Conservation (phyloP, 2,797 vertebrate species). For the Amniataba percoides region DNA sequence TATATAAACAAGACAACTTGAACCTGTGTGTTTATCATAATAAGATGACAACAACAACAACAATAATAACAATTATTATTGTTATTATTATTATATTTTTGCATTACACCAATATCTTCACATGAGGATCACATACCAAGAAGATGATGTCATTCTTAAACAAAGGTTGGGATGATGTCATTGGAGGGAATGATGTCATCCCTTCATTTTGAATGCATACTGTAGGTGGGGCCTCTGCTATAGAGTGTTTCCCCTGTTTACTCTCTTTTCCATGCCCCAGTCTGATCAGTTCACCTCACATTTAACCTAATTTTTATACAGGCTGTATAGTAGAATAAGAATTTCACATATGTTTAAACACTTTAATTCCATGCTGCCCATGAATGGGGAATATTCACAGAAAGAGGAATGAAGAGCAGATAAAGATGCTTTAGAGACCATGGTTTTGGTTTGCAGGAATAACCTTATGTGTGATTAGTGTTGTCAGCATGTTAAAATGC, state of each 20-base stretch:
- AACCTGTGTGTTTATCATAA: too few relatives aligned
- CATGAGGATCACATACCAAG: conserved; percentile 36
- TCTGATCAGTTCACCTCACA: conserved; percentile 26
- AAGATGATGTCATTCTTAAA: conserved; percentile 75
- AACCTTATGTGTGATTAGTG: not conserved
- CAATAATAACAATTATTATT: too few relatives aligned
- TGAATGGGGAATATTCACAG: conserved; percentile 1
- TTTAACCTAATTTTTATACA: not conserved
- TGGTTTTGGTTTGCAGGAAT: not conserved
- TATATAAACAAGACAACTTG: too few relatives aligned
- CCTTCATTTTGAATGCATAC: conserved; percentile 28
- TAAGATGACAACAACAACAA: too few relatives aligned
- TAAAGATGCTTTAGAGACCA: not conserved
- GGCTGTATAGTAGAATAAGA: not conserved
- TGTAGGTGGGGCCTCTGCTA: conserved; percentile 16
- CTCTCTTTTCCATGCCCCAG: not conserved
- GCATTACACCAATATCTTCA: conserved; percentile 21
- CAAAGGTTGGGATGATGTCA: conserved; percentile 58
- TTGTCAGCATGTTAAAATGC: conserved; percentile 14
- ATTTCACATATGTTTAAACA: not conserved
- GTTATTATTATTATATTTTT: not conserved
- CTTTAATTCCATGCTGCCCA: not conserved
- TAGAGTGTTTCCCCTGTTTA: not conserved
- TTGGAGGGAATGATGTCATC: conserved; percentile 62
- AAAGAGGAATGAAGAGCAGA: not conserved